Evolutionary conservation across 2,113 vertebrate species (phyloP), one percentile per base, ranked within the genome.

Genomic region (Notarius quadriscutis): DNA sequence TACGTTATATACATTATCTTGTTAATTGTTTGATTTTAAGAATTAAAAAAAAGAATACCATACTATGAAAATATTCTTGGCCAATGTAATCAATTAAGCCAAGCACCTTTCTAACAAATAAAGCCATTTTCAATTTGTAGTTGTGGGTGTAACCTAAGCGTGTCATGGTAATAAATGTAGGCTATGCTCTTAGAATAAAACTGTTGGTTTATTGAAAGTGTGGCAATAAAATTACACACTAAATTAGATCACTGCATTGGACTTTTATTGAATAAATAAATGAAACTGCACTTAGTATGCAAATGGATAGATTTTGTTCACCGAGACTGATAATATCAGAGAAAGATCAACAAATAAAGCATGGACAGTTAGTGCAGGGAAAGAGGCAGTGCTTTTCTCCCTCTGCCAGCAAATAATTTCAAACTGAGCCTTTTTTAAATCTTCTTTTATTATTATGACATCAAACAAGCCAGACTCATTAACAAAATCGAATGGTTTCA

Each of bases 291-390:
- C 84, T 85, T 78, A 63, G 57, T 50, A 77, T 78, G 72, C 41
- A 85, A 85, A 78, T 63, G 58, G 71, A 63, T 85, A 50, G 34
- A 63, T 77, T 85, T 63, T 62, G 57, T 85, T 67, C 12, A 84
- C 15, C 22, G 50, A 84, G 41, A 63, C 41, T 78, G 25, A 85
- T 85, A 62, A 48, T 77, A 62, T 77, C 72, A 41, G 57, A 63
- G 57, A 30, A 53, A 1, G 51, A 55, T 79, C 58, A 41, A 82
- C 65, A 63, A 63, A 50, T 82, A 65, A 84, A 65, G 63, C 62
- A 67, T 51, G 81, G 81, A 18, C 67, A 75, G 18, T 74, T 41
- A 22, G 82, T 25, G 7, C 27, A 48, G 11, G 7, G 4, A 30
- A 55, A 51, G 15, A 30, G 63, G 51, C 27, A 11, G 30, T 58